Percentiles rank a stretch among this genome's conserved stretches.
Conservation (phyloP, 1,140 invertebrate genomes). For the Euschistus heros region DNA sequence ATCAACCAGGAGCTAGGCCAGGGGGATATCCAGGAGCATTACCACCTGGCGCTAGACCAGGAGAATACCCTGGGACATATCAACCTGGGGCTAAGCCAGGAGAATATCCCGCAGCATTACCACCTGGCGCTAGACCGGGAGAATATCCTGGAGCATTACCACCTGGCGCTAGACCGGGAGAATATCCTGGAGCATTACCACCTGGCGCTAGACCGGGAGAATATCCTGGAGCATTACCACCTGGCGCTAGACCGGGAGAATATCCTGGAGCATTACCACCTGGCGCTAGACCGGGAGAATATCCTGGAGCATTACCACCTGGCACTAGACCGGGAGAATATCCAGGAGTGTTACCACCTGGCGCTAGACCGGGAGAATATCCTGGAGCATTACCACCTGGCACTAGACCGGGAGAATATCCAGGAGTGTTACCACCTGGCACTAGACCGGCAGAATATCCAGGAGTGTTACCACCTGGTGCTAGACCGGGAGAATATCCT, state of each 20-base stretch:
- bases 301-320: constrained; percentile 8
- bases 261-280: constrained; percentile 22
- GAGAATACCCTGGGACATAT: constrained; percentile 19
- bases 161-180: constrained; percentile 18
- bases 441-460: constrained; percentile 23
- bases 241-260: constrained; percentile 15
- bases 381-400: background rate
- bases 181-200: constrained; percentile 14
- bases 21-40: constrained; percentile 23
- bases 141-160: constrained; percentile 22
- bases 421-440: background rate
- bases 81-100: constrained; percentile 20
- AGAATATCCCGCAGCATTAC: constrained; percentile 17
- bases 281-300: constrained; percentile 26
- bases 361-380: constrained; percentile 23
- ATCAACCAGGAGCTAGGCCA: constrained; percentile 19
- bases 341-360: constrained; percentile 13
- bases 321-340: constrained; percentile 23
- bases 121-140: constrained; percentile 22
- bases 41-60: constrained; percentile 7
- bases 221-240: constrained; percentile 18
- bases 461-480: too few relatives aligned
- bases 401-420: constrained; percentile 16
- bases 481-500: constrained; percentile 23
- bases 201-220: constrained; percentile 17